Conservation (phyloP, 2,888 invertebrate genomes). For the Deroplatys truncata region DNA sequence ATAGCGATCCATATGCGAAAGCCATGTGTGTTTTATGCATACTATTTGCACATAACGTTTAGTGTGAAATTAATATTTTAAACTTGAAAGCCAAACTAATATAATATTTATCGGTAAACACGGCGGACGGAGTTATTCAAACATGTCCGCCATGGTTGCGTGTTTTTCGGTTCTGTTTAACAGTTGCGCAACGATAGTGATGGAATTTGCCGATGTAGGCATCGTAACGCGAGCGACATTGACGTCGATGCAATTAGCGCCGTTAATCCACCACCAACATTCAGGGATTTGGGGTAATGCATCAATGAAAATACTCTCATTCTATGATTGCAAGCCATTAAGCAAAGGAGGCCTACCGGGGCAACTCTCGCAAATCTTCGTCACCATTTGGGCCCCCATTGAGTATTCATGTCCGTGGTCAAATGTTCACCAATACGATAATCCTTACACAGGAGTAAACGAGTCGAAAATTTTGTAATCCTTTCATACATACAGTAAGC, state of each 20-base stretch:
- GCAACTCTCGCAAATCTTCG: neutral
- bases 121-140: neutral
- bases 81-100: neutral
- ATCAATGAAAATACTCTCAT: neutral
- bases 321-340: neutral
- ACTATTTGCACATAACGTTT: too few species aligned
- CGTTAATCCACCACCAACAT: neutral
- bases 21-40: too few species aligned
- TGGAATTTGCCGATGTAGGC: too few species aligned
- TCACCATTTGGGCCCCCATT: neutral
- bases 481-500: too few species aligned
- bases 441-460: too few species aligned
- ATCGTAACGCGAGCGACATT: neutral
- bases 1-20: too few species aligned
- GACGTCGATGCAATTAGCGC: neutral
- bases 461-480: too few species aligned
- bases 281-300: neutral
- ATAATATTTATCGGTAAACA: neutral
- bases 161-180: neutral
- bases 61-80: neutral
- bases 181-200: too few species aligned
- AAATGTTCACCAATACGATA: too few species aligned
- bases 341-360: neutral
- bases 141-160: neutral
- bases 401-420: too few species aligned